phyloP scores from a whole-genome alignment of 1,140 invertebrate genomes.

The Drosophila miranda region DNA sequence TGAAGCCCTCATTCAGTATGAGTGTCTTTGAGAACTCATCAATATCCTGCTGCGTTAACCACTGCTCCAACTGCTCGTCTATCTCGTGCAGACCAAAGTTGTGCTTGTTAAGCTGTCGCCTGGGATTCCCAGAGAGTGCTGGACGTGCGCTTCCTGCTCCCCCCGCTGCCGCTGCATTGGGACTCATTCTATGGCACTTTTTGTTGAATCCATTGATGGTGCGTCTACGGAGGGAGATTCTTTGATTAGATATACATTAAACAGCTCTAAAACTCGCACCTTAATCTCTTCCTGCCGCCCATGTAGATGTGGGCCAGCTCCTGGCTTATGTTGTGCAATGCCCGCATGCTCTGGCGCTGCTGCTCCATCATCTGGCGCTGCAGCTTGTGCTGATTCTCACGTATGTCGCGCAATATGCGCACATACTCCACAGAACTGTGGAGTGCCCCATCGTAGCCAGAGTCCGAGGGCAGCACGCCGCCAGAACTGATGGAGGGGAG shows the following conservation, averaged over 20 bases:
- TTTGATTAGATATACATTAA: not conserved
- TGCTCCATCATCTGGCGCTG: conserved; percentile 78
- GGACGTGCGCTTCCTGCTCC: conserved; percentile 32
- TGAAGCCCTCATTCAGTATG: conserved; percentile 90
- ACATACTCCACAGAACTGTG: conserved; percentile 60
- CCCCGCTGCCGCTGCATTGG: conserved; percentile 32
- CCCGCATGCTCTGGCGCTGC: conserved; percentile 73
- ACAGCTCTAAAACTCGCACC: conserved; percentile 19
- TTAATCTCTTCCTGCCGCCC: conserved; percentile 65
- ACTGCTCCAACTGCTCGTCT: conserved; percentile 84
- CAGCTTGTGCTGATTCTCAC: conserved; percentile 64
- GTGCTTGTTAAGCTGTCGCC: conserved; percentile 63
- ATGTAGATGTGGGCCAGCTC: conserved; percentile 75
- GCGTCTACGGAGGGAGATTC: conserved; percentile 51
- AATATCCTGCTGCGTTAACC: conserved; percentile 85
- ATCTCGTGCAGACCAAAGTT: conserved; percentile 86
- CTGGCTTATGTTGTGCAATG: conserved; percentile 70
- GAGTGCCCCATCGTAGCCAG: conserved; percentile 29
- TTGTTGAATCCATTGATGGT: conserved; percentile 75
- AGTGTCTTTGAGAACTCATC: conserved; percentile 85
- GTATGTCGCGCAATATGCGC: conserved; percentile 68
- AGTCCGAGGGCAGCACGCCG: conserved; percentile 10
- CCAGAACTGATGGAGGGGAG: conserved; percentile 81
- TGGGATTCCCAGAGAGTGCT: conserved; percentile 39
- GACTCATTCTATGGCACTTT: conserved; percentile 75